Percentiles rank a stretch among this genome's conserved stretches.
phyloP scores from a whole-genome alignment of 1,140 invertebrate species.

The Aplysia californica region DNA sequence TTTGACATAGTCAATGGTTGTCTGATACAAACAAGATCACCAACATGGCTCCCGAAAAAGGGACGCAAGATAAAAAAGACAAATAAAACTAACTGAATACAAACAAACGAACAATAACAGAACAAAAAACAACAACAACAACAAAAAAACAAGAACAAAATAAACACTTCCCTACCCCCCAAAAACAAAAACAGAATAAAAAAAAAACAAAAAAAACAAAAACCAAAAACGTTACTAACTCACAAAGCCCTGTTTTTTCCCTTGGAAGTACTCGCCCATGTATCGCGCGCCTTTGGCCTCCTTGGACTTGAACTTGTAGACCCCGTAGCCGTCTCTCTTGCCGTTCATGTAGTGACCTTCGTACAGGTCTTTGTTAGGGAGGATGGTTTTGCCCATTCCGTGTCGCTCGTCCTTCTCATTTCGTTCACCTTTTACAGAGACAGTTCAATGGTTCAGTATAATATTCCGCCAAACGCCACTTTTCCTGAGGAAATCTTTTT shows the following conservation, averaged over 20 bases:
- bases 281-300: slow-evolving; percentile 13
- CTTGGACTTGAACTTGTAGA: slow-evolving; percentile 17
- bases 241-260: slow-evolving; percentile 21
- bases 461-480: not conserved
- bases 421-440: slow-evolving; percentile 6
- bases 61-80: too few species aligned
- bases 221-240: too few species aligned
- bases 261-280: slow-evolving; percentile 19
- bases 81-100: too few species aligned
- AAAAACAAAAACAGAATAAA: too few species aligned
- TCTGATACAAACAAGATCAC: too few species aligned
- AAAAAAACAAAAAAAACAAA: too few species aligned
- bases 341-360: slow-evolving; percentile 24
- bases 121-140: too few species aligned
- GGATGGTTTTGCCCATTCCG: slow-evolving; percentile 13
- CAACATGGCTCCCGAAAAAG: too few species aligned
- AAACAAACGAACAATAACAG: too few species aligned
- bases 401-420: slow-evolving; percentile 24
- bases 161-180: too few species aligned
- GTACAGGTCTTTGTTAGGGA: slow-evolving; percentile 18
- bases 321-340: slow-evolving; percentile 18
- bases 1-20: too few species aligned
- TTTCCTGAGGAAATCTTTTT: not conserved
- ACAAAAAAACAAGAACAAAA: too few species aligned
- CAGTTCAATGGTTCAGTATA: not conserved